Conservation (phyloP, 2,888 invertebrate species). For the Meganola albula region DNA sequence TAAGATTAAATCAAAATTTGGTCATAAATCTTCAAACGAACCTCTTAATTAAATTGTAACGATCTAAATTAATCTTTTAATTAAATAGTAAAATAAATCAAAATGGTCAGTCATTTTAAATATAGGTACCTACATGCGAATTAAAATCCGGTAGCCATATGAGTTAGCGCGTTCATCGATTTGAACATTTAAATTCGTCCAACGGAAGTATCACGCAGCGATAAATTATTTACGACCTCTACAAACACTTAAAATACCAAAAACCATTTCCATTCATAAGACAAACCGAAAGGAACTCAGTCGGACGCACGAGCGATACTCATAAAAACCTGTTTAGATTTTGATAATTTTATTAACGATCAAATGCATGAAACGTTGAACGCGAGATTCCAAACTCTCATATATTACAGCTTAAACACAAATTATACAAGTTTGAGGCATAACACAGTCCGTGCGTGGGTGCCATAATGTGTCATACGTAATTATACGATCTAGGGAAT, state of each 20-base stretch:
- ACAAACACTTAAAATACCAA: conserved; percentile 75
- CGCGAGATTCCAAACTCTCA: conserved; percentile 68
- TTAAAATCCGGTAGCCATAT: conserved; percentile 67
- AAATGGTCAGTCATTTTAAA: conserved; percentile 39
- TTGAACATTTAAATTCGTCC: conserved; percentile 63
- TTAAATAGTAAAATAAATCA: conserved; percentile 36
- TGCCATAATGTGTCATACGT: conserved; percentile 74
- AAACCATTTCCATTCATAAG: conserved; percentile 76
- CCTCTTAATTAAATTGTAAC: conserved; percentile 28
- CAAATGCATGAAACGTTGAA: conserved; percentile 64
- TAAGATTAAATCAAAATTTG: too few species aligned
- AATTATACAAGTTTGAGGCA: conserved; percentile 75
- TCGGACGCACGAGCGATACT: conserved; percentile 63
- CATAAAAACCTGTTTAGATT: conserved; percentile 75
- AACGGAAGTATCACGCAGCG: conserved; percentile 75
- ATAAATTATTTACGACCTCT: conserved; percentile 73
- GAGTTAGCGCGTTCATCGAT: conserved; percentile 53
- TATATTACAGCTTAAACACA: conserved; percentile 77
- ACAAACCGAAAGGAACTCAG: conserved; percentile 53
- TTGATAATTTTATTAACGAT: conserved; percentile 78
- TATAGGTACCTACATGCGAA: conserved; percentile 38
- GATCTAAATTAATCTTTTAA: conserved; percentile 29
- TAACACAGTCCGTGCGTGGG: conserved; percentile 72
- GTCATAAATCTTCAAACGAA: conserved; percentile 23
- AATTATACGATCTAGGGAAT: conserved; percentile 74